Evolutionary conservation across 1,140 invertebrate genomes (phyloP), one percentile per base, ranked within the genome.

Genomic region (Drosophila jambulina): DNA sequence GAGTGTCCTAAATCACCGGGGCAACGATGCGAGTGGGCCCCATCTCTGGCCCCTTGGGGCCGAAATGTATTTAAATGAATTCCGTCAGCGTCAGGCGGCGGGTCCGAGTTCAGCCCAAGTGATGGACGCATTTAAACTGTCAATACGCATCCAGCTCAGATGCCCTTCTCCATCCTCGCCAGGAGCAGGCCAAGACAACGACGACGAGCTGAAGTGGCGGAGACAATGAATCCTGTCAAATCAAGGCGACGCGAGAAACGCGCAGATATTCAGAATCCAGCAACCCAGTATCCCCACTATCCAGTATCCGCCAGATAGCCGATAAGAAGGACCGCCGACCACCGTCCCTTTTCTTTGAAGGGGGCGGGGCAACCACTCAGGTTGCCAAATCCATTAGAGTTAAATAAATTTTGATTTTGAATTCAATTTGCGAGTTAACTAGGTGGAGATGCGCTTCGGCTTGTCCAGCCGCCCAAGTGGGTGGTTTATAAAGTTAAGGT

Each of bases 101-200:
- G 51, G 9, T 32, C 17, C 48, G 40, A 49, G 67, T 36, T 65
- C 49, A 54, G 54, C 58, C 60, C 67, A 84, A 77, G 79, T 91
- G 90, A 91, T 87, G 90, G 90, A 90, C 90, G 91, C 90, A 91
- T 91, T 91, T 91, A 91, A 91, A 83, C 85, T 91, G 90, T 91
- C 90, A 91, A 91, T 87, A 91, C 85, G 75, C 80, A 91, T 91
- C 68, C 77, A 70, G 80, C 69, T 90, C 87, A 84, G 63, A 10
- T 43, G 36, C 29, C 42, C 29, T 29, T 23, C 64, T n/a, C 48
- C 46, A 23, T 32, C 38, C 51, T 17, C n/a, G 12, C 54, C 25
- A 27, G 32, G n/a, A 64, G 38, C 32, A 6, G 38, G 46, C 45
- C 62, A 43, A 68, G 81, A 43, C 19, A 13, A 17, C 13, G 21